Conservation (phyloP, 1,140 invertebrate genomes). For the Ostrea edulis region DNA sequence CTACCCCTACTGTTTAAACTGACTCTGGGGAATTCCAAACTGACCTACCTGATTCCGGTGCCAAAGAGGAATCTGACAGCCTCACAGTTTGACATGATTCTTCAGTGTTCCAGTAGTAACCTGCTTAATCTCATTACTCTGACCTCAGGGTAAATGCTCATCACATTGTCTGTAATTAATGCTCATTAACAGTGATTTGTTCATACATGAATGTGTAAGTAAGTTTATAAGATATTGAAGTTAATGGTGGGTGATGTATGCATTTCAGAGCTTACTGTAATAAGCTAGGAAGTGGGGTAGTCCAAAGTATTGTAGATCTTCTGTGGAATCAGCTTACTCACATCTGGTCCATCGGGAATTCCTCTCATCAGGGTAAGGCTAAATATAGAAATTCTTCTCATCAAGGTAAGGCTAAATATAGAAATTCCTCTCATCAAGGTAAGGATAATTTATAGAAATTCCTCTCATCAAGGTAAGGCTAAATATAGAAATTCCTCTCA, state of each 20-base stretch:
- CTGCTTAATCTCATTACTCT: slow-evolving; percentile 83
- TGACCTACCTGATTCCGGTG: slow-evolving; percentile 67
- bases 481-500: too few relatives aligned
- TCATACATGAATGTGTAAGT: too few relatives aligned
- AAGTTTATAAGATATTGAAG: neutral
- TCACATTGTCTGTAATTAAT: too few relatives aligned
- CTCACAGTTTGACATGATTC: slow-evolving; percentile 69
- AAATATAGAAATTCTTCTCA: too few relatives aligned
- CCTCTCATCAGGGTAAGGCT: neutral
- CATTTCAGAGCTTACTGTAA: slow-evolving; percentile 80
- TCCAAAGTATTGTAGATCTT: slow-evolving; percentile 79
- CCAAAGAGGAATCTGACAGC: slow-evolving; percentile 66
- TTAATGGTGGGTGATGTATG: neutral
- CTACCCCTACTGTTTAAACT: slow-evolving; percentile 80
- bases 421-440: too few relatives aligned
- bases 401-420: too few relatives aligned
- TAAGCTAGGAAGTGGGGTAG: slow-evolving; percentile 78
- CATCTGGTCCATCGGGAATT: slow-evolving; percentile 35
- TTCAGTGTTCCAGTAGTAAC: slow-evolving; percentile 78
- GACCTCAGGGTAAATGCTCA: slow-evolving; percentile 78
- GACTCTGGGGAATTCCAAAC: slow-evolving; percentile 67
- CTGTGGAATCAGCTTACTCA: slow-evolving; percentile 79
- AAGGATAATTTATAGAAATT: too few relatives aligned
- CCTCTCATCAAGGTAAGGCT: too few relatives aligned
- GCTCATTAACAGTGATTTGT: too few relatives aligned